Evolutionary conservation across 2,797 vertebrate genomes (phyloP).

Genomic region (Ceryle rudis): DNA sequence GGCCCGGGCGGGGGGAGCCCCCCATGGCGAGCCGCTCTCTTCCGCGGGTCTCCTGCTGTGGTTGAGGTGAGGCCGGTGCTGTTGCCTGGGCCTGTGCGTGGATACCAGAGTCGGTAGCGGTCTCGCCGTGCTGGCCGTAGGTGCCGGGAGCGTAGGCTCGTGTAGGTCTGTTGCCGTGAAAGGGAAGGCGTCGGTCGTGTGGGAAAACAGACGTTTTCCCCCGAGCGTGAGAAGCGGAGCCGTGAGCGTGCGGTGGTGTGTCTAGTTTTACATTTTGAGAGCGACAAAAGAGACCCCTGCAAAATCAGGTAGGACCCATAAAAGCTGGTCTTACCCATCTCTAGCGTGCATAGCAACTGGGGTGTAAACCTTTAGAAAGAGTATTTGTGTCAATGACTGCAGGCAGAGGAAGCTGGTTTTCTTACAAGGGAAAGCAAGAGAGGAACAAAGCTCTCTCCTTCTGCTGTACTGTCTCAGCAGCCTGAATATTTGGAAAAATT

Average conservation of each 20-base stretch:
- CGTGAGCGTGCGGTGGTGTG: accelerated
- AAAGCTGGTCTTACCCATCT: accelerated
- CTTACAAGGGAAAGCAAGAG: neutral
- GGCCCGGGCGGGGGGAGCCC: neutral
- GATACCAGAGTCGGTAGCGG: neutral
- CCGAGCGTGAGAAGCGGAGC: neutral
- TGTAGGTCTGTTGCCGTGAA: neutral
- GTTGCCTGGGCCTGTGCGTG: neutral
- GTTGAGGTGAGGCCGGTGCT: neutral
- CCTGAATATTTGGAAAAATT: neutral
- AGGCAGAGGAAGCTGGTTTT: neutral
- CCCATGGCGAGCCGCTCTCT: neutral
- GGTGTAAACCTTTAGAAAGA: neutral
- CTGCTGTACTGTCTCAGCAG: accelerated
- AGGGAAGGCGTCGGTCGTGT: neutral
- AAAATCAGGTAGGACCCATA: accelerated
- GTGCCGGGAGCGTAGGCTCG: neutral
- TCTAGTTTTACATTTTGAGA: accelerated
- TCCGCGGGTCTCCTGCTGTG: neutral
- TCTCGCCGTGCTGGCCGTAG: neutral
- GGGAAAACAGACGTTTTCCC: accelerated
- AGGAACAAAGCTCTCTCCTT: neutral
- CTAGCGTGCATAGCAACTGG: neutral
- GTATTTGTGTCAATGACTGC: neutral
- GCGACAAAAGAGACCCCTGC: neutral